Evolutionary conservation across 1,140 invertebrate genomes (phyloP), one percentile per base, ranked within the genome.

Genomic region (Medauroidea extradentata): DNA sequence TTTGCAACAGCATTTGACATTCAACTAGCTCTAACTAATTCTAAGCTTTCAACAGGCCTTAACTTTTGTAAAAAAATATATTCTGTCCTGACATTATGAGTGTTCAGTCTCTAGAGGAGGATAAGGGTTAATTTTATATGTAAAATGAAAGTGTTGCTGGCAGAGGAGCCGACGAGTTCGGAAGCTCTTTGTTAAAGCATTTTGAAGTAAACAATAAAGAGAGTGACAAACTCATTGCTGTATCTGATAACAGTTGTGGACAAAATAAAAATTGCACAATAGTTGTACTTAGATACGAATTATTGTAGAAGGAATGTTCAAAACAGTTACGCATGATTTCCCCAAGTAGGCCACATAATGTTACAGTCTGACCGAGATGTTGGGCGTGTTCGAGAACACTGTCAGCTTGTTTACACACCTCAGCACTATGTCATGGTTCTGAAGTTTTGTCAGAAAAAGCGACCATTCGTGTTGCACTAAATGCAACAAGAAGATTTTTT

Each of bases 211-310:
- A 18, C 25, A 3, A 49, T 34, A 19, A 41, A 18, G 16, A 19
- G 19, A 38, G 23, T n/a, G n/a, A 48, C 13, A 48, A 46, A 29
- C 27, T 57, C 3, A 29, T 48, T 3, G 55, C 41, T 7, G 52
- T 54, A 18, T 46, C 48, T 27, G 64, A 64, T 48, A 61, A 61
- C 29, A 48, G 51, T 23, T 13, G n/a, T n/a, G 62, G 59, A 1
- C 62, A 65, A 46, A 65, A 65, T 49, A 61, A 58, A 29, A 65
- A 65, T 48, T 34, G 53, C n/a, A 29, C 53, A 11, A 21, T 64
- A 7, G 7, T 53, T 39, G 49, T 21, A 44, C 53, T 34, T 44
- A 46, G 24, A 51, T 62, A 19, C 11, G 18, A 24, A 44, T 64
- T 11, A 38, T 53, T 34, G n/a, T n/a, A n/a, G n/a, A n/a, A n/a